phyloP scores from a whole-genome alignment of 1,140 invertebrate genomes.

The Lepidurus apus region DNA sequence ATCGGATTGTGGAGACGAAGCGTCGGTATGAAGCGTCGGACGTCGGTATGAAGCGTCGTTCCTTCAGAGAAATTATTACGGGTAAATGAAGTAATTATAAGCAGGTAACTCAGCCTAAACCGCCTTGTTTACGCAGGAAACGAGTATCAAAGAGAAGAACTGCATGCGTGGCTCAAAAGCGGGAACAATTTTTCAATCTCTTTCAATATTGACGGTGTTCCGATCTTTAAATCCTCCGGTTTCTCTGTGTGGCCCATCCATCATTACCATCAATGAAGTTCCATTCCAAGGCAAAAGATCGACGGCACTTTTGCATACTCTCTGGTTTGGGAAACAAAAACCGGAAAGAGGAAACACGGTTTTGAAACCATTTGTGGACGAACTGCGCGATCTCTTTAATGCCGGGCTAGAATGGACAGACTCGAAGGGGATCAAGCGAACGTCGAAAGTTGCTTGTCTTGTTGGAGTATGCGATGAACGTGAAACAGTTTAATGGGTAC shows the following conservation, averaged over 20 bases:
- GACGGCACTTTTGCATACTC: constrained; percentile 15
- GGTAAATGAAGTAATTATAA: neutral
- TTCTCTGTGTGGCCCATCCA: constrained; percentile 42
- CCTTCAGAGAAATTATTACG: neutral
- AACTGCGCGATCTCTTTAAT: neutral
- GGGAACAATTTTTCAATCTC: constrained; percentile 23
- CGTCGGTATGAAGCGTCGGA: constrained; percentile 3
- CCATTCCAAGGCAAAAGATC: constrained; percentile 36
- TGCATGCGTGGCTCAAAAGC: constrained; percentile 25
- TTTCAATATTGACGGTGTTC: constrained; percentile 40
- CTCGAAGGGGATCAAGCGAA: neutral
- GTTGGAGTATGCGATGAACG: neutral
- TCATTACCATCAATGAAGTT: constrained; percentile 42
- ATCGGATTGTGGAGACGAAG: neutral
- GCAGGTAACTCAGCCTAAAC: neutral
- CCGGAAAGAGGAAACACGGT: constrained; percentile 14
- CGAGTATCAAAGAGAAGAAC: neutral
- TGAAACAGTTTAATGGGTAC: constrained; percentile 24
- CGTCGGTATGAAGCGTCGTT: constrained; percentile 4
- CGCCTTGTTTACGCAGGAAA: neutral
- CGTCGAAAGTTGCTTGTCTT: neutral
- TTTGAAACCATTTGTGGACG: constrained; percentile 17
- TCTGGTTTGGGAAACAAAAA: constrained; percentile 21
- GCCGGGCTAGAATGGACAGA: constrained; percentile 26
- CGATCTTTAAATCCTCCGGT: constrained; percentile 43